Conservation (phyloP, 2,888 invertebrate species). For the Pycnomerus fuliginosus region DNA sequence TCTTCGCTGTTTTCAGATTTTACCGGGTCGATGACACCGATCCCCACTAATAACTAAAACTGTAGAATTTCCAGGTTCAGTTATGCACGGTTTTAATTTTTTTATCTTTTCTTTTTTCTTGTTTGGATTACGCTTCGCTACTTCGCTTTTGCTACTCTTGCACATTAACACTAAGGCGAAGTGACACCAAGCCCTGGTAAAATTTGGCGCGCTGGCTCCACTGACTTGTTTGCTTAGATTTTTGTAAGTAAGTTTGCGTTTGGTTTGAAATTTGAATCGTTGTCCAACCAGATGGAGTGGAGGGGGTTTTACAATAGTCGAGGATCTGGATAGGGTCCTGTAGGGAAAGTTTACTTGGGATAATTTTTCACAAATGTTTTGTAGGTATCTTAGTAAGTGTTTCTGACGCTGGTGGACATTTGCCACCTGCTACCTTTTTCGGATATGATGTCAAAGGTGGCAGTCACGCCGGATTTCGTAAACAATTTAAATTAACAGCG, state of each 20-base stretch:
- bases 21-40: constrained; percentile 53
- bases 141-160: constrained; percentile 45
- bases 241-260: constrained; percentile 36
- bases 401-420: too few species aligned
- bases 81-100: constrained; percentile 40
- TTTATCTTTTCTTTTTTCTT: constrained; percentile 30
- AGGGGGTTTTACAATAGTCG: too few species aligned
- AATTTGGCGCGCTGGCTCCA: constrained; percentile 51
- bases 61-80: constrained; percentile 43
- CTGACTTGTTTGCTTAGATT: constrained; percentile 51
- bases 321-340: too few species aligned
- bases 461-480: too few species aligned
- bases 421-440: too few species aligned
- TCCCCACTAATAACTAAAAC: constrained; percentile 40
- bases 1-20: constrained; percentile 50
- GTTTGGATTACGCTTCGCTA: constrained; percentile 37
- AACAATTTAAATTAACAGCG: too few species aligned
- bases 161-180: constrained; percentile 38
- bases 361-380: too few species aligned
- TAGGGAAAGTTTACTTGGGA: too few species aligned
- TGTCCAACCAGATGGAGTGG: too few species aligned
- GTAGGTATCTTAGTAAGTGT: too few species aligned
- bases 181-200: constrained; percentile 50
- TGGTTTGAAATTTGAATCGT: constrained; percentile 5
- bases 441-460: too few species aligned